Base-by-base conservation (phyloP, 2,113 vertebrate genomes). In the Scopus umbretta region DNA sequence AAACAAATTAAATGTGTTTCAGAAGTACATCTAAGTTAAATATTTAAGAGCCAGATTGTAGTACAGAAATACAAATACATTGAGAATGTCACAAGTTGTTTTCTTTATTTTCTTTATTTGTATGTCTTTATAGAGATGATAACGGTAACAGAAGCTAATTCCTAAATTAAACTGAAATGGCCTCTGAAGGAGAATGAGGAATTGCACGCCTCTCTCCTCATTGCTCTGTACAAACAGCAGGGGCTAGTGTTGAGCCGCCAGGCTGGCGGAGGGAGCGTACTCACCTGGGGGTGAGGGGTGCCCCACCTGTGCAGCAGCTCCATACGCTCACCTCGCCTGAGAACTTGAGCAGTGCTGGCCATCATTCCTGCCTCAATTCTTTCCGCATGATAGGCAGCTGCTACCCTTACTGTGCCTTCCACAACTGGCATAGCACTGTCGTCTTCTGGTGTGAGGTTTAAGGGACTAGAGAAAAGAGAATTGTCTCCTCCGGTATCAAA, bases 221-320 rank as follows among this genome's bases (percentile, higher is more conserved):
- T 25, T 19, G 2, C 32, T 15, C 3, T 8, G 1, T 6, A 6
- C 14, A 4, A 49, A 13, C 13, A 49, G 38, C 5, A 53, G 75
- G 11, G n/a, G 52, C 23, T 16, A 3, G 45, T 2, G 30, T 17
- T 0, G 22, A 67, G 61, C 74, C 47, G 3, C 8, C 6, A 3
- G 26, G 22, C 32, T 7, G 32, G 36, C 3, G 2, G 20, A 70
- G 59, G 17, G 2, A 3, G 12, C 1, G 18, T 12, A 1, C 8
- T 13, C 13, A 7, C 49, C n/a, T 23, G n/a, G 30, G 18, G 7
- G 15, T 3, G 14, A 20, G 36, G 14, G 38, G 5, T 29, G 34
- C 16, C 3, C 5, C 26, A 2, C 34, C 26, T 14, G 38, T 11
- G 67, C 61, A 68, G 30, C 47, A 8, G 19, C 59, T 43, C 3